A percentile compares a stretch with the other conserved stretches of the same genome.
These are phyloP conservation scores for Drosophila takahashii DNA, from an alignment of 1,140 invertebrate species.

Conservation along the genomic window DNA sequence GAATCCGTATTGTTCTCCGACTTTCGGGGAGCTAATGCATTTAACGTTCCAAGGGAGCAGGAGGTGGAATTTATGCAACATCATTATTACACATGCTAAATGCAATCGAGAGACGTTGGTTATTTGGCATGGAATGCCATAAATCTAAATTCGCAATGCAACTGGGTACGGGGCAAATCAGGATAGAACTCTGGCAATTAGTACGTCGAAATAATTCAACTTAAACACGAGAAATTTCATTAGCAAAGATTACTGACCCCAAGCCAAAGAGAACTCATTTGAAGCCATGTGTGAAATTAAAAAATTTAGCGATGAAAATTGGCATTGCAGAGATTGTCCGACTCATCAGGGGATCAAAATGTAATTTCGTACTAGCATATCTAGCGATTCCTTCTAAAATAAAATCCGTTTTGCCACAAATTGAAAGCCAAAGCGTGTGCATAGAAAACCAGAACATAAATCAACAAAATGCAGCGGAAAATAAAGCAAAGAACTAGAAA, in stretches of 20 bases:
- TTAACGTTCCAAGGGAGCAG: conserved; percentile 45
- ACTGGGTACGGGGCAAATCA: background rate
- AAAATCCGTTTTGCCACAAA: conserved; percentile 10
- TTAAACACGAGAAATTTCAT: conserved; percentile 16
- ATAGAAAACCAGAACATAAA: conserved; percentile 37
- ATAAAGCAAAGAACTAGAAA: conserved; percentile 6
- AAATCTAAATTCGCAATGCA: conserved; percentile 19
- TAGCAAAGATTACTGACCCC: conserved; percentile 7
- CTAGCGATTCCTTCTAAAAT: conserved; percentile 8
- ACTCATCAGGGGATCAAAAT: conserved; percentile 33
- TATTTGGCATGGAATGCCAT: conserved; percentile 12
- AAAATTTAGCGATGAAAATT: conserved; percentile 54
- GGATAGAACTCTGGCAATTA: background rate
- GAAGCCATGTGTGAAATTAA: conserved; percentile 74
- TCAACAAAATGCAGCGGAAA: conserved; percentile 51
- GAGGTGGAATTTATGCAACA: conserved; percentile 57
- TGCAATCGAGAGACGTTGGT: conserved; percentile 13
- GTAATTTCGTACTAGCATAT: conserved; percentile 22
- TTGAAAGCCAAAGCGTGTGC: conserved; percentile 14
- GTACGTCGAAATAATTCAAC: conserved; percentile 1
- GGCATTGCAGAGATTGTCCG: conserved; percentile 20
- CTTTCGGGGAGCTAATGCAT: conserved; percentile 30
- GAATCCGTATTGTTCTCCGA: conserved; percentile 12
- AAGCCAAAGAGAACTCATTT: conserved; percentile 19
- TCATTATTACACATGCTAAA: conserved; percentile 56